Evolutionary conservation across 2,888 invertebrate species (phyloP).

Genomic region (Formica aserva): DNA sequence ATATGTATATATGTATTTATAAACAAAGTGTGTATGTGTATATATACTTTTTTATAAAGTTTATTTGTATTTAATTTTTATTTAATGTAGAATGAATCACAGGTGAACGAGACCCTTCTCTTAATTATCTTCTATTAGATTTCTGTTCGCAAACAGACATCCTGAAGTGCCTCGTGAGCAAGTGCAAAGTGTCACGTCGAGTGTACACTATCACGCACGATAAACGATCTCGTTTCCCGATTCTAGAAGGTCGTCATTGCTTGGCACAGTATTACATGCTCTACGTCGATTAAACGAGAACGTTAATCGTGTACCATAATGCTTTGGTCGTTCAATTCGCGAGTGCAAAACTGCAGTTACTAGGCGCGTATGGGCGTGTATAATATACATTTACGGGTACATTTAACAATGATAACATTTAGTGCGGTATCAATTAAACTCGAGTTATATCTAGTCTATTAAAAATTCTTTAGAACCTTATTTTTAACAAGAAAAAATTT

Average conservation of each 20-base stretch:
- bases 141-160: slow-evolving; percentile 34
- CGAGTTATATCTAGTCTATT: neutral
- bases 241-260: slow-evolving; percentile 7
- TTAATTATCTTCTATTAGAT: slow-evolving; percentile 24
- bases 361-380: neutral
- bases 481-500: neutral
- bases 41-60: neutral
- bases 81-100: slow-evolving; percentile 23
- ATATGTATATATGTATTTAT: neutral
- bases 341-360: neutral
- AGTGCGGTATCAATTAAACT: neutral
- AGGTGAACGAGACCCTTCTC: slow-evolving; percentile 10
- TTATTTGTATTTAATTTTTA: neutral
- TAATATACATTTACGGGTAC: neutral
- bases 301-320: neutral
- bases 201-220: slow-evolving; percentile 31
- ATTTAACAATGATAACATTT: neutral
- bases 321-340: neutral
- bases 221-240: slow-evolving; percentile 19
- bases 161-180: slow-evolving; percentile 28
- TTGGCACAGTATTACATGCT: neutral
- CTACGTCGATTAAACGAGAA: neutral
- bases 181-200: slow-evolving; percentile 25
- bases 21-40: neutral
- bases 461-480: neutral